phyloP scores from a whole-genome alignment of 2,888 invertebrate species.

The Hemaris fuciformis region DNA sequence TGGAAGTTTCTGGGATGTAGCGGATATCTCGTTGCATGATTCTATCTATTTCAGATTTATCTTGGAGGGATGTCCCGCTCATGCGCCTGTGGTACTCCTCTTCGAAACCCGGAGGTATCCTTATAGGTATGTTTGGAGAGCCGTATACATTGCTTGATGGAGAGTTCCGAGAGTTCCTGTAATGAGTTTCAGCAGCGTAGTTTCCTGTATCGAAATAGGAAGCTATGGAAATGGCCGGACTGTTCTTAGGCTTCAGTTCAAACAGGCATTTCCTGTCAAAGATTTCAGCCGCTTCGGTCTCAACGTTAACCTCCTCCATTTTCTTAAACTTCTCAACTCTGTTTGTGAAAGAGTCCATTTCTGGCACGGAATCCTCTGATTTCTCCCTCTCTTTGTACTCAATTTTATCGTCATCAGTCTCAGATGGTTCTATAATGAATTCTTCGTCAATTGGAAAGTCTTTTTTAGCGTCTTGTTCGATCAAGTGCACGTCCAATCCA shows the following conservation, averaged over 20 bases:
- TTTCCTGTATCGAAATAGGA: conserved; percentile 76
- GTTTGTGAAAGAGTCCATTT: conserved; percentile 62
- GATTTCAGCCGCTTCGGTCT: conserved; percentile 21
- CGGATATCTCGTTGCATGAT: conserved; percentile 24
- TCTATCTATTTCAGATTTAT: conserved; percentile 4
- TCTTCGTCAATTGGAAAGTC: conserved; percentile 70
- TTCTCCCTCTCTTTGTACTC: conserved; percentile 44
- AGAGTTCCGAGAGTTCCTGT: conserved; percentile 53
- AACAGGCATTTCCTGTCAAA: neutral
- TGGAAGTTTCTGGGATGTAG: conserved; percentile 47
- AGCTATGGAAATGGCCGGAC: conserved; percentile 56
- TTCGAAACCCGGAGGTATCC: conserved; percentile 69
- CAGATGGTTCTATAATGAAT: conserved; percentile 66
- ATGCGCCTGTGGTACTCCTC: conserved; percentile 49
- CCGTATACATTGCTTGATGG: conserved; percentile 31
- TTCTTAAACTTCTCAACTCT: conserved; percentile 67
- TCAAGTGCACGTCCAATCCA: conserved; percentile 63
- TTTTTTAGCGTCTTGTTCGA: conserved; percentile 71
- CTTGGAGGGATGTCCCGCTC: conserved; percentile 28
- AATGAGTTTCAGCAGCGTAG: conserved; percentile 69
- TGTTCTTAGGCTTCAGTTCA: conserved; percentile 34
- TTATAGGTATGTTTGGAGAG: conserved; percentile 30
- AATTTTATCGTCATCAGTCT: conserved; percentile 67
- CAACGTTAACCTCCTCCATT: conserved; percentile 42
- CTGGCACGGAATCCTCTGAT: conserved; percentile 43